Evolutionary conservation across 2,888 invertebrate genomes (phyloP), one percentile per base, ranked within the genome.

Genomic region (Morpho helenor): DNA sequence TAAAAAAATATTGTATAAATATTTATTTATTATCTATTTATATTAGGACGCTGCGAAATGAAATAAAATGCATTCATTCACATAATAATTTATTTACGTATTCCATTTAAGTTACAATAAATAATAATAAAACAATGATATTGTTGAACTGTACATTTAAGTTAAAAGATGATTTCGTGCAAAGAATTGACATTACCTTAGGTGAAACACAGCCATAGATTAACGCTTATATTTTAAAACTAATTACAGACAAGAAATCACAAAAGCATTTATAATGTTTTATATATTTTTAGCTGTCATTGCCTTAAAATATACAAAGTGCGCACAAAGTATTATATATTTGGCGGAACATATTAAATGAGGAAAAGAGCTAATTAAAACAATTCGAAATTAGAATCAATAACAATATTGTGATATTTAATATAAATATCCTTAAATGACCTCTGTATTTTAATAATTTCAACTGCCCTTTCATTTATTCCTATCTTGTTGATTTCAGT

Each of bases 191-290:
- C 89, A 73, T 85, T 86, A 87, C 77, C 82, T 87, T 88, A 86
- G 77, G 85, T 90, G 87, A 88, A 80, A 90, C 89, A 89, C 89
- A 90, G 89, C 89, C 89, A 87, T 87, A 86, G 80, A 82, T 87
- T 87, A 83, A 66, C 59, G 57, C 59, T 60, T 64, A 62, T 55
- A 59, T 56, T 64, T 56, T 56, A 60, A 56, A 64, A 54, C 47
- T 54, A 54, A 54, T 67, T 63, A 72, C 46, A 16, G 46, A 54
- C 41, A 41, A 50, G 42, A 47, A 51, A 39, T 44, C 39, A 48
- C 41, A 43, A 49, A 55, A 48, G 9, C 9, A 40, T 49, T 56
- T 49, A 31, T 23, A 48, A 49, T 16, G 50, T 51, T 49, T 42
- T 31, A 5, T 31, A 31, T 31, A 31, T 5, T 31, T 31, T 31